A percentile compares a stretch with the other conserved stretches of the same genome.
Evolutionary conservation across 2,888 invertebrate genomes (phyloP).

Genomic region (Neria commutata): DNA sequence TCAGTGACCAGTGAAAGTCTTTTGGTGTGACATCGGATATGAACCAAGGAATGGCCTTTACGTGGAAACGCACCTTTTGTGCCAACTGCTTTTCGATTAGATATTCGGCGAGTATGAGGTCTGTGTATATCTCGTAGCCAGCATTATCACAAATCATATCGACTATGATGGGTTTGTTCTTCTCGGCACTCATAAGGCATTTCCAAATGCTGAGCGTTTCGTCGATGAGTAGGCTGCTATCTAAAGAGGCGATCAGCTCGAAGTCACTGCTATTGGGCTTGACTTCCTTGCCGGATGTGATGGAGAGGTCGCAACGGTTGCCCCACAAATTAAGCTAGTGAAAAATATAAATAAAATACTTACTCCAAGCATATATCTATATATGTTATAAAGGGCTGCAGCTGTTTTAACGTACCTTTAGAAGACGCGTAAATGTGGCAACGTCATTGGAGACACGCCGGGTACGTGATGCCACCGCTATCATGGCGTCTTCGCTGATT

Average conservation of each 20-base stretch:
- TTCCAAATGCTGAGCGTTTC: conserved; percentile 67
- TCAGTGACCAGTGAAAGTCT: conserved; percentile 78
- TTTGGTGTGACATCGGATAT: conserved; percentile 82
- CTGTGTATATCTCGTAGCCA: conserved; percentile 91
- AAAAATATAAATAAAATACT: no score
- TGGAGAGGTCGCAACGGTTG: conserved; percentile 91
- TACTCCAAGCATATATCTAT: conserved; percentile 38
- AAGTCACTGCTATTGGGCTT: conserved; percentile 66
- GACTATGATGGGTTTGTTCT: conserved; percentile 62
- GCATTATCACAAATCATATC: conserved; percentile 91
- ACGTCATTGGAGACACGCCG: conserved; percentile 25
- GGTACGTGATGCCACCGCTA: conserved; percentile 30
- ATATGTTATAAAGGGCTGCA: neutral
- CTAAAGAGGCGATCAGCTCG: conserved; percentile 64
- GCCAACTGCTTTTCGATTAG: conserved; percentile 69
- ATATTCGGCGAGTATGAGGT: conserved; percentile 85
- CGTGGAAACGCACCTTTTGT: conserved; percentile 78
- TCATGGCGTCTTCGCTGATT: conserved; percentile 47
- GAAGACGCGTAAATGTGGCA: conserved; percentile 34
- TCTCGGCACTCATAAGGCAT: conserved; percentile 40
- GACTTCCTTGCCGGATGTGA: conserved; percentile 75
- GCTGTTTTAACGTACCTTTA: conserved; percentile 42
- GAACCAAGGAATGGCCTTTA: conserved; percentile 93
- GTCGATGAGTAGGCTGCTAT: conserved; percentile 69
- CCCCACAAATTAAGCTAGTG: conserved; percentile 88